Base-by-base conservation (phyloP, 2,888 invertebrate genomes). In the Priocnemis perturbator region DNA sequence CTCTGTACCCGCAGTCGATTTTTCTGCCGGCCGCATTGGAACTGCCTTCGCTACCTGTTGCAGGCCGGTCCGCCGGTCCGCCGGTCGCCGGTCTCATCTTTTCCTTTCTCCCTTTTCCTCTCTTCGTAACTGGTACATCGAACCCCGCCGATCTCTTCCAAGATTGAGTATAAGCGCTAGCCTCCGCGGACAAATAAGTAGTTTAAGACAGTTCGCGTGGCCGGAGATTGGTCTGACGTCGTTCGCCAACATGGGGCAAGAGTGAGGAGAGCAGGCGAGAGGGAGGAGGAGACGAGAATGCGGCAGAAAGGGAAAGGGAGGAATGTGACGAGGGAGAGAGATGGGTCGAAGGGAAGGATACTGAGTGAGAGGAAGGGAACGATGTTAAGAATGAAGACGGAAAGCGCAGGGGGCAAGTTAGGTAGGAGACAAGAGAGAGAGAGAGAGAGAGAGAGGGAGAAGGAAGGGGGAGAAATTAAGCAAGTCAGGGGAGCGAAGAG, bases 181-280 rank as follows among this genome's bases (percentile, higher is more conserved):
- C 66, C 76, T 37, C 47, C 56, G 61, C 71, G 74, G 71, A 76
- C 73, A 82, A 82, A 82, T 81, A 82, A 82, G 81, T 81, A 78
- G 76, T 79, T 77, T 78, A 75, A 78, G 78, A 71, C 74, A 72
- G 80, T 82, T 81, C 79, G 82, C 82, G 80, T 79, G 79, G 82
- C 74, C 67, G 75, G 72, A 79, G 37, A 37, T 37, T 37, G 37
- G 37, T 37, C 37, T 37, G 37, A 37, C 37, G 37, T 37, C 37
- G 37, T 37, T 37, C 37, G 37, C 37, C 7, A 37, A 3, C 7
- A 77, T 74, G 67, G 60, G 67, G 4, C 4, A 37, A 60, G 55
- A 45, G 60, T 30, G 56, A 15, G 60, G 57, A 53, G 67, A 37
- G 37, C 62, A 71, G 63, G 58, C 59, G 60, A 62, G 64, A 53